Base-by-base conservation (phyloP, 1,140 invertebrate genomes). In the Drosophila cardini region DNA sequence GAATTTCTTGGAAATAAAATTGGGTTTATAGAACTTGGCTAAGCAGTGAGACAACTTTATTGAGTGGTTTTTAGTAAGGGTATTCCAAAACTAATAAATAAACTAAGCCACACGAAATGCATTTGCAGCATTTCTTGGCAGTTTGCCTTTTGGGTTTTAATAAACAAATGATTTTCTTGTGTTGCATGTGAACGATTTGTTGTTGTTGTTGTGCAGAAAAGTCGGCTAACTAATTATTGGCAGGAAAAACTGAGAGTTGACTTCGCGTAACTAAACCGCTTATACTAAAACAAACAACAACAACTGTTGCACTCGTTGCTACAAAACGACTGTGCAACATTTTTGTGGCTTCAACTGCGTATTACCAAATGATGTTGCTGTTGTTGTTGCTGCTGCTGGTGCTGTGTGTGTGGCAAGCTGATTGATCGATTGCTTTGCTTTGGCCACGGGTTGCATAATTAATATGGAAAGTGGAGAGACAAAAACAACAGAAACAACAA, bases 301-400 rank as follows among this genome's bases (percentile, higher is more conserved):
- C 57, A 42, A 43, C 13, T 13, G 48, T 34, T 52, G 48, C 26
- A 30, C 45, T n/a, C 53, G 40, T 16, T 21, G 16, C 34, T 46
- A 48, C 56, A 61, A 68, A 72, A 46, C 45, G 62, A 42, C 60
- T 82, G 79, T 74, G 72, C 61, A 85, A 72, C 78, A 78, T 81
- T 85, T 85, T 76, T 85, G 71, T 69, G 82, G 82, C 82, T 85
- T 85, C 82, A 63, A 56, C 36, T 80, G 81, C 69, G 78, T 81
- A 76, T 85, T 78, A 80, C 77, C 68, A 80, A 85, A 80, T 61
- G 74, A 62, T 85, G 71, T 69, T 78, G 76, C 53, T 45, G 48
- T 34, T 67, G 46, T 34, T 50, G 46, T 10, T 62, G 18, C 38
- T 52, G 58, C 34, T 56, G 61, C 43, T 64, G n/a, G n/a, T n/a